Evolutionary conservation across 2,113 vertebrate genomes (phyloP), one percentile per base, ranked within the genome.

Genomic region (Vimba vimba): DNA sequence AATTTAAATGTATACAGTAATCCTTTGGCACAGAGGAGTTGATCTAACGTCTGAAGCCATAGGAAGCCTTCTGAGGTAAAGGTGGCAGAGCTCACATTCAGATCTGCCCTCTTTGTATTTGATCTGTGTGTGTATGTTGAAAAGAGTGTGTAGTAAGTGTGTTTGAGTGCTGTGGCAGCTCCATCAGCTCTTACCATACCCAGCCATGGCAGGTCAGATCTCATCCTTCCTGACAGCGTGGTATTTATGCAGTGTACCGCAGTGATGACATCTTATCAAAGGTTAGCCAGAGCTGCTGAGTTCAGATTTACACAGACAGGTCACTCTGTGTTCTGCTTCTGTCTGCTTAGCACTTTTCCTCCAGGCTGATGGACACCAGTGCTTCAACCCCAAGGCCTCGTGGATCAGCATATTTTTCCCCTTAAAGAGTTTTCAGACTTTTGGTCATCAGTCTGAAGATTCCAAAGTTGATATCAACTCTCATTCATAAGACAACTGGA

Each of bases 241-340:
- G 68, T 83, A 83, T 83, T 83, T 83, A 73, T 57, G 50, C 68
- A 73, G 50, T 69, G 12, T 55, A 82, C 62, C 21, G 6, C 80
- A 69, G 45, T 52, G 68, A 83, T 73, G 82, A 83, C 82, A 73
- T 83, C 82, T 83, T 74, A 83, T 83, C 82, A 83, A 73, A 83
- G 50, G 30, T 83, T 33, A 73, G 27, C 30, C 68, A 73, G 82
- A 83, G 66, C 82, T 83, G 82, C 82, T 83, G 82, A 83, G 68
- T 74, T 83, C 68, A 83, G 82, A 68, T 55, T 83, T 7, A 73
- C 30, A 23, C 80, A 7, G 45, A 82, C 21, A 27, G 80, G 80
- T 36, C 80, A 82, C 80, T 73, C 82, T 62, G 77, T 79, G 50
- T 83, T 39, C 45, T 36, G 27, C 68, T 83, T 83, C 82, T 83